phyloP scores from a whole-genome alignment of 2,113 vertebrate genomes.

The Globicephala melas region DNA sequence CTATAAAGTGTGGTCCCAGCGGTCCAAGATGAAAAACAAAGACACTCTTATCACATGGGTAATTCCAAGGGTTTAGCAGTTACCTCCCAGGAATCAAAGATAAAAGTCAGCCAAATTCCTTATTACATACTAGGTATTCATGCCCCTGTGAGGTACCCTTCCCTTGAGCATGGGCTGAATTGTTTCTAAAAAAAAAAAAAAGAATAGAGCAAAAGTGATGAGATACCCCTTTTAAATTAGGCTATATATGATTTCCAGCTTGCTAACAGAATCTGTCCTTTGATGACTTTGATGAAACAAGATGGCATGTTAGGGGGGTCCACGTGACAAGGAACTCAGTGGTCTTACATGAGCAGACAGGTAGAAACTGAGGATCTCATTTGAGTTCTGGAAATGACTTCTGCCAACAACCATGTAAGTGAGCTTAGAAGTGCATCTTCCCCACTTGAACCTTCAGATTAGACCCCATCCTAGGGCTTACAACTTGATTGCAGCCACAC shows the following conservation, averaged over 20 bases:
- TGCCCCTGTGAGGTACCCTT: not conserved
- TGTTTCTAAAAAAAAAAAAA: not conserved
- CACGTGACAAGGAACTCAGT: not conserved
- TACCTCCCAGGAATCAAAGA: not conserved
- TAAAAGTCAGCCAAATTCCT: not conserved
- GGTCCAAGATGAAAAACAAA: not conserved
- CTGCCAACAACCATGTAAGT: not conserved
- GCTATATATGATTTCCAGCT: not conserved
- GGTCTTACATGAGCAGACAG: not conserved
- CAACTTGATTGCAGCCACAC: not conserved
- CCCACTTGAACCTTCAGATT: not conserved
- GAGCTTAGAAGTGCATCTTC: not conserved
- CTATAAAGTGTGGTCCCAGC: not conserved
- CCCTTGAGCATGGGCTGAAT: not conserved
- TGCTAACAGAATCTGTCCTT: not conserved
- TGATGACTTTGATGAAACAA: not conserved
- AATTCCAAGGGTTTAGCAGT: not conserved
- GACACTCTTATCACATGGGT: not conserved
- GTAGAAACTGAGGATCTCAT: not conserved
- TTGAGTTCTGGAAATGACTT: not conserved
- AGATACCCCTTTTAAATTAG: not conserved
- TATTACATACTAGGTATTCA: not conserved
- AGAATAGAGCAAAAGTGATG: not conserved
- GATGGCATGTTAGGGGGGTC: not conserved
- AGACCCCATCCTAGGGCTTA: not conserved